Evolutionary conservation across 2,888 invertebrate genomes (phyloP), one percentile per base, ranked within the genome.

Genomic region (Tricholauxania praeusta): DNA sequence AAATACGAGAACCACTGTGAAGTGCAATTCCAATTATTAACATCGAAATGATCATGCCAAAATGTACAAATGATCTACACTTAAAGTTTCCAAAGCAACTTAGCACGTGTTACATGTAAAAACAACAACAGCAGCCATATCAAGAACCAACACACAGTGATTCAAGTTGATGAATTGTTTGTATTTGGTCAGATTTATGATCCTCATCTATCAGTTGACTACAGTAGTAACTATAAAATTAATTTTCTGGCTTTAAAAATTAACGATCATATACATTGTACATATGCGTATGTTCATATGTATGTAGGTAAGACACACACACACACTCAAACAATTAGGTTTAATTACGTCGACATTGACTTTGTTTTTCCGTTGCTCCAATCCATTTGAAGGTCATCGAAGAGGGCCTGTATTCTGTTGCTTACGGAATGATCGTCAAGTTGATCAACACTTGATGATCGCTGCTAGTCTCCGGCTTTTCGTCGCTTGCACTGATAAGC

Each of bases 321-420:
- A 39, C 12, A 47, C 63, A 39, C 15, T 53, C 62, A 70, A 12
- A 52, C 32, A 32, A 51, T 17, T 53, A 65, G 28, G 59, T 57
- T 60, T 62, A 69, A 69, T 69, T 69, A 69, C 70, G 48, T 39
- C 48, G 63, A 63, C 70, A 70, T 62, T 70, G 63, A 70, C 62
- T 70, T 70, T 64, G 39, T 19, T 70, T 70, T 51, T 39, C 59
- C 67, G 57, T 48, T 55, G 19, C 48, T 55, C 67, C 49, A 52
- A 65, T 52, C 22, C n/a, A 65, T n/a, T 52, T n/a, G 68, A 69
- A 69, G 68, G 70, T 53, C 70, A 47, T 49, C 22, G 14, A 52
- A 52, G 51, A 70, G 19, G 67, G 53, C 68, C 28, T 62, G 62
- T 39, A 70, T 52, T 39, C 48, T 12, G 3, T 51, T 51, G 39